Percentiles rank a stretch among this genome's conserved stretches.
These are phyloP conservation scores for Meleagris gallopavo DNA, from an alignment of 2,113 vertebrate genomes.

Conservation along the genomic window DNA sequence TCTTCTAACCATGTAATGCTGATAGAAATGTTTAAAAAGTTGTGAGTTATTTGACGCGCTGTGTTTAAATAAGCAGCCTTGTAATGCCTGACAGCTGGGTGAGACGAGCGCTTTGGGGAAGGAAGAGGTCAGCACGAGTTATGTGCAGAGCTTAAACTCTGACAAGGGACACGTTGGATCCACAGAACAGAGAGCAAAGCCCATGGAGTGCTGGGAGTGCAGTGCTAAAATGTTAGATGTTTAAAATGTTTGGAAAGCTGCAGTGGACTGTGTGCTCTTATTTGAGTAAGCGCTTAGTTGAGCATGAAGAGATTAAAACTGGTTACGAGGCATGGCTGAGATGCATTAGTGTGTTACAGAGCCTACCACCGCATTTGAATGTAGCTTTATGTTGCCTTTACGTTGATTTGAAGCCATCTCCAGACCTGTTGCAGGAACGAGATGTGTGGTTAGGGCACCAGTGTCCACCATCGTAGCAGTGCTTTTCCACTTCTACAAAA, in stretches of 20 bases:
- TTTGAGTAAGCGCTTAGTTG: background rate
- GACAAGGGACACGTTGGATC: background rate
- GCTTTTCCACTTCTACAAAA: background rate
- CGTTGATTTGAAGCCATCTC: background rate
- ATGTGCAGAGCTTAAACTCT: slow-evolving; percentile 26
- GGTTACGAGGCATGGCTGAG: background rate
- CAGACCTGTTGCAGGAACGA: background rate
- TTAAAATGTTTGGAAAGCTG: background rate
- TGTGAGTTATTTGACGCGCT: slow-evolving; percentile 56
- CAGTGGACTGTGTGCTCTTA: background rate
- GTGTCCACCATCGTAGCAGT: background rate
- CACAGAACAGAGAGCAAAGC: background rate
- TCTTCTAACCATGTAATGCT: slow-evolving; percentile 31
- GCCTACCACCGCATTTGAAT: background rate
- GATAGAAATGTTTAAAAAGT: slow-evolving; percentile 63
- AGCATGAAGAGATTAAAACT: background rate
- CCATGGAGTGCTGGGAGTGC: background rate
- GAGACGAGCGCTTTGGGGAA: background rate
- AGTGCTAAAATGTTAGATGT: background rate
- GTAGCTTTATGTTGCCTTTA: background rate
- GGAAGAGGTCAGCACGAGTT: slow-evolving; percentile 35
- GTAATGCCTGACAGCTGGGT: slow-evolving; percentile 43
- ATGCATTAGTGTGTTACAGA: background rate
- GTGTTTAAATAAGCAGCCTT: slow-evolving; percentile 47
- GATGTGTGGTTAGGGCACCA: background rate